Percentiles rank a stretch among this genome's conserved stretches.
Evolutionary conservation across 2,113 vertebrate genomes (phyloP).

Genomic region (Grallaria varia): DNA sequence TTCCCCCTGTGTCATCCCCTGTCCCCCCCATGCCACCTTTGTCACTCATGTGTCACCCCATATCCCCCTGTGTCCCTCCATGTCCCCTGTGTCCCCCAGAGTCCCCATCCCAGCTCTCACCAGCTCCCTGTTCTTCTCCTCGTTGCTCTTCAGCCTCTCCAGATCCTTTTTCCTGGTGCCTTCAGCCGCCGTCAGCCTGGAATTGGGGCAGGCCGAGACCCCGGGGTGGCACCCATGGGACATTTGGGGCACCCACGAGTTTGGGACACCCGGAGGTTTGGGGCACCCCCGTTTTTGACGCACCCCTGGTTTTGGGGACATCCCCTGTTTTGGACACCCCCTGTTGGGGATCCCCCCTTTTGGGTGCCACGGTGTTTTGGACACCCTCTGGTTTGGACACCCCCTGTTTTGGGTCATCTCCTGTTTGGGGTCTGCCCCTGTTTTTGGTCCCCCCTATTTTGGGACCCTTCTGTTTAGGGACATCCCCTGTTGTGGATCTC

Average conservation of each 20-base stretch:
- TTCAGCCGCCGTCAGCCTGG: conserved; percentile 79
- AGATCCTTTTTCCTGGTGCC: conserved; percentile 81
- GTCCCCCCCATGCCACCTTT: too few relatives aligned
- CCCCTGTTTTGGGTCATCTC: not conserved
- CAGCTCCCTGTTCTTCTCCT: conserved; percentile 5
- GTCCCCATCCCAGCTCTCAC: not conserved
- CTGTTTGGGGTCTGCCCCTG: too few relatives aligned
- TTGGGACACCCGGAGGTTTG: not conserved
- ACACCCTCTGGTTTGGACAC: not conserved
- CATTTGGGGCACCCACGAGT: accelerated
- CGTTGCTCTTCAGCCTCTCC: conserved; percentile 68
- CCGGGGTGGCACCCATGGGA: accelerated
- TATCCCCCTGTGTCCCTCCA: not conserved
- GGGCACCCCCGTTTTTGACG: too few relatives aligned
- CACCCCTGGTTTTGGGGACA: too few relatives aligned
- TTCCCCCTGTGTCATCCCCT: too few relatives aligned
- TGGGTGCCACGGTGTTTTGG: too few relatives aligned
- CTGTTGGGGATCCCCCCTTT: too few relatives aligned
- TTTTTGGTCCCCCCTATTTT: too few relatives aligned
- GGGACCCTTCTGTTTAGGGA: too few relatives aligned
- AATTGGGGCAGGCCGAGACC: not conserved
- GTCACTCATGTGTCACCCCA: too few relatives aligned
- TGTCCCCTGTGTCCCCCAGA: not conserved
- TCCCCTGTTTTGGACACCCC: not conserved
- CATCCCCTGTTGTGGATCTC: too few relatives aligned